A percentile compares a stretch with the other conserved stretches of the same genome.
Conservation (phyloP, 2,888 invertebrate genomes). For the Asteroscopus sphinx region DNA sequence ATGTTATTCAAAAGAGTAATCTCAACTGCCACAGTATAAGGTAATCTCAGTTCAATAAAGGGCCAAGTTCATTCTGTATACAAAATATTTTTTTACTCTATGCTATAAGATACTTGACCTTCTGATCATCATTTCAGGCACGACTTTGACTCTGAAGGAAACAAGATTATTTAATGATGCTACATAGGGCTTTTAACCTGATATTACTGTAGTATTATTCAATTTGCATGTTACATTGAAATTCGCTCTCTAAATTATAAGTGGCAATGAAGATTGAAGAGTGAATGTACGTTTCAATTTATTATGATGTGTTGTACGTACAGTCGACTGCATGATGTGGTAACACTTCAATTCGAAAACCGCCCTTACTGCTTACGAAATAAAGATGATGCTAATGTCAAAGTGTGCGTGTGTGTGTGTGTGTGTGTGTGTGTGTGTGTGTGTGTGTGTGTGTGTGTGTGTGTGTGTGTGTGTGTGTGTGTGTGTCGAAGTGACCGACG, state of each 20-base stretch:
- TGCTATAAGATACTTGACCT: slow-evolving; percentile 9
- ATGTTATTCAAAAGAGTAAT: too few species aligned
- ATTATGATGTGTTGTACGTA: too few species aligned
- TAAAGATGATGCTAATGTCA: too few species aligned
- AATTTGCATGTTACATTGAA: slow-evolving; percentile 51
- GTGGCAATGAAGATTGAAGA: slow-evolving; percentile 14
- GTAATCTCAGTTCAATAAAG: background rate
- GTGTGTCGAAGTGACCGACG: too few species aligned
- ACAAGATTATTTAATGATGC: slow-evolving; percentile 50
- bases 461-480: too few species aligned
- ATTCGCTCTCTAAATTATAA: slow-evolving; percentile 41
- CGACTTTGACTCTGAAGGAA: slow-evolving; percentile 28
- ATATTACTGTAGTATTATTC: slow-evolving; percentile 43
- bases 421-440: too few species aligned
- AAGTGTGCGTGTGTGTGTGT: too few species aligned
- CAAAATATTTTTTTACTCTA: slow-evolving; percentile 1
- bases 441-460: too few species aligned
- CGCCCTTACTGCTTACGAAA: too few species aligned
- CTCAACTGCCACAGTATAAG: background rate
- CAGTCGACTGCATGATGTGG: too few species aligned
- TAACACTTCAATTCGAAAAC: too few species aligned
- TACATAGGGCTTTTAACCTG: slow-evolving; percentile 36
- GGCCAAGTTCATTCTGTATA: background rate
- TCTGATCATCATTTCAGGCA: slow-evolving; percentile 16
- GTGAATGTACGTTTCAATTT: too few species aligned